Evolutionary conservation across 1,140 invertebrate genomes (phyloP), one percentile per base, ranked within the genome.

Genomic region (Drosophila setifemur): DNA sequence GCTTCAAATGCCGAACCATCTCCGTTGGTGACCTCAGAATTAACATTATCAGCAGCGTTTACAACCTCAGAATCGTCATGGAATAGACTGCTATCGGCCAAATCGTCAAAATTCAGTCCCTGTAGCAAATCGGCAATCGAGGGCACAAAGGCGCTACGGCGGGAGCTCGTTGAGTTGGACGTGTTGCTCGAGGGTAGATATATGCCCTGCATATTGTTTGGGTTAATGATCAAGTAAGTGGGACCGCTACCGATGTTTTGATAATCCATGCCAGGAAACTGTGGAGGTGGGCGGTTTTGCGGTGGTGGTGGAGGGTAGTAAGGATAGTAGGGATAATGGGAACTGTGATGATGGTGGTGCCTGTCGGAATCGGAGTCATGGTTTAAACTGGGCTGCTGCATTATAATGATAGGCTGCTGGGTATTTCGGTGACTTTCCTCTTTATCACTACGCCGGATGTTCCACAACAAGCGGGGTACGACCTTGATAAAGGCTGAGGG

Each of bases 161-260:
- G 9, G 5, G 39, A 4, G 4, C 26, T 25, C 1, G 48, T 57
- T 2, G 39, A 25, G n/a, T 33, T 28, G 11, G 43, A 23, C 21
- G 26, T 64, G 28, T 47, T 18, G 39, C 26, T 4, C 12, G 28
- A 1, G 4, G 58, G 25, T 39, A 60, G 16, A 28, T 39, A 63
- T 1, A 86, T 39, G n/a, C 58, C 57, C 39, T 86, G 83, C 7
- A 49, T 64, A 40, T 78, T 88, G 31, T 52, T 78, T 3, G 83
- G 83, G 25, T 87, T 87, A 12, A 87, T 31, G 9, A 87, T 58
- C 4, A 87, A 18, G n/a, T 55, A 60, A 4, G 72, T 63, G 18
- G 52, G 35, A 12, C 57, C 57, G 1, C 7, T 1, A 1, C 18
- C 55, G 1, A 8, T 37, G 33, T 6, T 8, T 37, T 18, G 33